phyloP scores from a whole-genome alignment of 2,113 vertebrate species.

The Pitta sordida region DNA sequence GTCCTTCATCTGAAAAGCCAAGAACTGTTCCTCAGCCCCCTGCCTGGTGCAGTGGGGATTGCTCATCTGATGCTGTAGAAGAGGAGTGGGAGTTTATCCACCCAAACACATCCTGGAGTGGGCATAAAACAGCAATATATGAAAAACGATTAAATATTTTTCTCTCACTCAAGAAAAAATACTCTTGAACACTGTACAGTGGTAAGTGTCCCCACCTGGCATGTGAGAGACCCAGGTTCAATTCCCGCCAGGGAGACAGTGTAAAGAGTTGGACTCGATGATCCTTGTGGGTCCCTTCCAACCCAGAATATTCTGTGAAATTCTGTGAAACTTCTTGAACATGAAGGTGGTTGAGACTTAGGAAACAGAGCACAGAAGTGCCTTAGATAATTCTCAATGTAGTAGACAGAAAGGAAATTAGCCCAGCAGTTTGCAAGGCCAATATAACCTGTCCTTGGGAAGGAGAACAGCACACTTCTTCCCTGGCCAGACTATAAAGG shows the following conservation, averaged over 20 bases:
- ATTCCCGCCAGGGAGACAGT: too few species aligned
- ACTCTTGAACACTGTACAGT: too few species aligned
- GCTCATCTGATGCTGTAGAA: not conserved
- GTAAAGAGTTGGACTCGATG: too few species aligned
- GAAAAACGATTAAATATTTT: not conserved
- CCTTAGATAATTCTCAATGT: not conserved
- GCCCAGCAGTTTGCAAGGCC: not conserved
- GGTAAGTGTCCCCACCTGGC: too few species aligned
- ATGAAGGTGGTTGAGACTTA: not conserved
- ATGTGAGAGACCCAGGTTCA: too few species aligned
- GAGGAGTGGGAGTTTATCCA: not conserved
- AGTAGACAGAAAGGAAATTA: not conserved
- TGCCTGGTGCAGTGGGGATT: not conserved
- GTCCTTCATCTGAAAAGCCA: not conserved
- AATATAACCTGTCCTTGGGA: not conserved
- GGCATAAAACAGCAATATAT: not conserved
- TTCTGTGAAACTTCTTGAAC: not conserved
- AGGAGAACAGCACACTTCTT: not conserved
- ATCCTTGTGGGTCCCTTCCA: too few species aligned
- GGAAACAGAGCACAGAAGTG: not conserved
- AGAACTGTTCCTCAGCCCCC: not conserved
- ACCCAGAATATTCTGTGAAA: too few species aligned
- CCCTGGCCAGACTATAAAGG: not conserved
- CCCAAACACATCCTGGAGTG: not conserved
- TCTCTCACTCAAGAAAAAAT: not conserved